These are phyloP conservation scores for Anarhynchus alexandrinus DNA, from an alignment of 2,113 vertebrate species.

Conservation along the genomic window DNA sequence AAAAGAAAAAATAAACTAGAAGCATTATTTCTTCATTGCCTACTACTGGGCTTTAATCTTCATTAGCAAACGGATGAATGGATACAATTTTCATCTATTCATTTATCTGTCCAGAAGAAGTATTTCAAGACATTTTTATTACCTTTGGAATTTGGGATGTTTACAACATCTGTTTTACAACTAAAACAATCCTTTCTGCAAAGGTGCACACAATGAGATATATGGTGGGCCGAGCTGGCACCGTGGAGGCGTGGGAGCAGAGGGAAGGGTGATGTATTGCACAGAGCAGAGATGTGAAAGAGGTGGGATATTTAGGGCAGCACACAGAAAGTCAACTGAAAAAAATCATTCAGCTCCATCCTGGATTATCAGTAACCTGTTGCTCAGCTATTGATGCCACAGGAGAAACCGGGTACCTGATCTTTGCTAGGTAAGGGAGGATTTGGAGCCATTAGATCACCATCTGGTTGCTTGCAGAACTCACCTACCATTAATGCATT, in stretches of 20 bases:
- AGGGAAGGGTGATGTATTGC: not conserved
- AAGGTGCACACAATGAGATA: not conserved
- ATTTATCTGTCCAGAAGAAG: not conserved
- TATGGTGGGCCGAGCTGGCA: not conserved
- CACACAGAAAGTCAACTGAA: not conserved
- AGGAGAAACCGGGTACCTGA: not conserved
- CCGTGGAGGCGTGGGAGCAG: accelerated
- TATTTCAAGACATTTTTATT: not conserved
- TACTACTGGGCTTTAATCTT: not conserved
- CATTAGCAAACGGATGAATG: not conserved
- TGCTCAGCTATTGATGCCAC: not conserved
- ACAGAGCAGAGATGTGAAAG: not conserved
- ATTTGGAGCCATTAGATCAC: not conserved
- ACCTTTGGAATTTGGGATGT: not conserved
- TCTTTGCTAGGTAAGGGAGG: not conserved
- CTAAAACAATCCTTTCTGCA: not conserved
- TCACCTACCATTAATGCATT: not conserved
- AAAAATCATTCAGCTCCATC: not conserved
- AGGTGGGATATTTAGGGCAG: not conserved
- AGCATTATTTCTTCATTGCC: not conserved
- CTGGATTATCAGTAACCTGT: not conserved
- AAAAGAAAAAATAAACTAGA: not conserved
- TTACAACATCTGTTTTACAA: not conserved
- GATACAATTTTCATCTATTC: not conserved
- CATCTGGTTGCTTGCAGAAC: not conserved